Evolutionary conservation across 2,113 vertebrate genomes (phyloP).

Genomic region (Turnix velox): DNA sequence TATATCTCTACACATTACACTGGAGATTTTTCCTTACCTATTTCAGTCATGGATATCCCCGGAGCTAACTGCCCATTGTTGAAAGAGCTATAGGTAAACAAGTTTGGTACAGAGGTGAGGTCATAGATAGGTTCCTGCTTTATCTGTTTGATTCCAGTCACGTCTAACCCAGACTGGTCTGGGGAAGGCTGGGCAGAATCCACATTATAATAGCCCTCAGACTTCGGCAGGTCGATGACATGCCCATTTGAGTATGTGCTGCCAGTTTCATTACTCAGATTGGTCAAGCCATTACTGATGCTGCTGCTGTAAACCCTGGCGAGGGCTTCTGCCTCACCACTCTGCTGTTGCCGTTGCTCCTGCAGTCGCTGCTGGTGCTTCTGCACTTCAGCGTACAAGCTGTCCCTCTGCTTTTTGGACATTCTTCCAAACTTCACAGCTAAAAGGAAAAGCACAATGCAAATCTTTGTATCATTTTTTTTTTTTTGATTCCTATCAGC

Average conservation of each 20-base stretch:
- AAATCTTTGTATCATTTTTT: background rate
- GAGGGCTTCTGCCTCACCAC: constrained; percentile 90
- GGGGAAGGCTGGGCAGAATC: constrained; percentile 97
- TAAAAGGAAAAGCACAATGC: constrained; percentile 62
- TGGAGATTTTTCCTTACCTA: constrained; percentile 79
- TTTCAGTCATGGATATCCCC: constrained; percentile 89
- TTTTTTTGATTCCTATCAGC: background rate
- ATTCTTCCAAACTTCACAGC: constrained; percentile 99
- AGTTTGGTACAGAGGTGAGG: constrained; percentile 95
- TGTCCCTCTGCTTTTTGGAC: constrained; percentile 99
- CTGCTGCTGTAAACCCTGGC: constrained; percentile 89
- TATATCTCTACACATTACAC: background rate
- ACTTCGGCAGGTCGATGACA: constrained; percentile 91
- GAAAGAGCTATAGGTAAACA: constrained; percentile 96
- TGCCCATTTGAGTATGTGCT: constrained; percentile 91
- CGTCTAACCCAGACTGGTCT: constrained; percentile 97
- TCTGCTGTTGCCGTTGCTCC: constrained; percentile 94
- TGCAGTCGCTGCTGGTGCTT: constrained; percentile 95
- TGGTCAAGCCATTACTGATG: constrained; percentile 88
- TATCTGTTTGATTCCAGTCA: constrained; percentile 98
- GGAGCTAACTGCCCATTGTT: constrained; percentile 90
- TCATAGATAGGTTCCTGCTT: constrained; percentile 99
- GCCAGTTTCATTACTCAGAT: constrained; percentile 85
- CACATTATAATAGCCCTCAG: constrained; percentile 87
- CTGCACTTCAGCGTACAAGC: constrained; percentile 96